Base-by-base conservation (phyloP, 2,888 invertebrate genomes). In the Strigamia crassipes region DNA sequence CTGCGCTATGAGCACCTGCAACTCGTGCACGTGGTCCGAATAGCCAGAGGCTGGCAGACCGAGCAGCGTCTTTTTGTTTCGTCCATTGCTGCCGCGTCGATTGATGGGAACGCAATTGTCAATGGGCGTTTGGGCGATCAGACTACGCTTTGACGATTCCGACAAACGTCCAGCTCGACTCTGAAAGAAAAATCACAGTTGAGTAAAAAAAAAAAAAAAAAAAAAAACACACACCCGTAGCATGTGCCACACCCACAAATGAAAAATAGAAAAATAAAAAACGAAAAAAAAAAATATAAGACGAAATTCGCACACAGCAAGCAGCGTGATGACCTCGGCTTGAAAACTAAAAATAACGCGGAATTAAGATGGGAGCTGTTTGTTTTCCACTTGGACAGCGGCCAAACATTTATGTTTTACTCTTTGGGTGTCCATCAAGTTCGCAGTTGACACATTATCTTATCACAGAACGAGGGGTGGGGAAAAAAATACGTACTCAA, bases 1-100 rank as follows among this genome's bases (percentile, higher is more conserved):
- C 66, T 66, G 81, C 81, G 81, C 81, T 81, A 81, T 81, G 81
- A 81, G 81, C 34, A 61, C 81, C 66, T 61, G 66, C 81, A 81
- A 23, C 31, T 81, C 81, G 80, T 56, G 51, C 66, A 81, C 66
- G 81, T 81, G 61, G 66, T 81, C 81, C 31, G 81, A 81, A 38
- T 81, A 81, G 18, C 81, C 81, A 18, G 81, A 81, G 38, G 81
- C 81, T 18, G 81, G 81, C 66, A 81, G 81, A 18, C 66, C 81
- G 66, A 81, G 41, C 38, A 81, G 21, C 18, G 81, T 31, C 66
- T 66, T 81, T 61, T 66, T 61, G 31, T n/a, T 73, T 15, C 81
- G 81, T 34, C 81, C 81, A 81, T 81, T 66, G 41, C 66, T 81
- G 66, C 81, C 81, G 34, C 81, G 61, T 61, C 80, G n/a, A n/a